These are phyloP conservation scores for Myripristis jacobus DNA, from an alignment of 2,797 vertebrate genomes.

Conservation along the genomic window DNA sequence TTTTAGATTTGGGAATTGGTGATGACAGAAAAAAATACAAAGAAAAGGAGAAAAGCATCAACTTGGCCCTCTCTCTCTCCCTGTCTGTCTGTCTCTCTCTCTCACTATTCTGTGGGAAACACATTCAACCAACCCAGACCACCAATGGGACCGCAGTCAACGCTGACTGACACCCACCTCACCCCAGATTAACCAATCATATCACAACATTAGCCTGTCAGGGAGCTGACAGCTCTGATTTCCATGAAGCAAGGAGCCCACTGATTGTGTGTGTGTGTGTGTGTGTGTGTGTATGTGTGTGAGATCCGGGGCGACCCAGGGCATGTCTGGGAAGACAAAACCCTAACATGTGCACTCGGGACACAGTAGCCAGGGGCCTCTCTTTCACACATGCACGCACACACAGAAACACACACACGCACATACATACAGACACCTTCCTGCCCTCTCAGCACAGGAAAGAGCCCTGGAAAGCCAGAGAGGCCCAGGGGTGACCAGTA, in stretches of 20 bases:
- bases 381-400: conserved; percentile 63
- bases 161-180: conserved; percentile 70
- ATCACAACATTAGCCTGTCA: conserved; percentile 64
- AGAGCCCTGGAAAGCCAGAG: conserved; percentile 64
- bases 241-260: conserved; percentile 76
- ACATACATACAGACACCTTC: conserved; percentile 49
- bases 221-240: conserved; percentile 81
- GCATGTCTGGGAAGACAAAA: conserved; percentile 69
- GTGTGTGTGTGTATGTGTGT: conserved; percentile 30
- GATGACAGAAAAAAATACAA: conserved; percentile 54
- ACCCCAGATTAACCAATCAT: conserved; percentile 74
- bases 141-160: conserved; percentile 71
- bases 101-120: conserved; percentile 72
- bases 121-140: conserved; percentile 68
- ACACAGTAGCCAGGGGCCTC: conserved; percentile 74
- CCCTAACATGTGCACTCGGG: conserved; percentile 72
- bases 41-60: conserved; percentile 42
- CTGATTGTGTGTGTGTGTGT: conserved; percentile 69
- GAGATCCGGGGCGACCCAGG: conserved; percentile 68
- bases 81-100: conserved; percentile 4
- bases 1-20: conserved; percentile 42
- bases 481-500: conserved; percentile 74
- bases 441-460: conserved; percentile 72
- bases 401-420: conserved; percentile 13
- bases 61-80: conserved; percentile 49